Evolutionary conservation across 2,888 invertebrate genomes (phyloP).

Genomic region (Lordiphosa fenestrarum): DNA sequence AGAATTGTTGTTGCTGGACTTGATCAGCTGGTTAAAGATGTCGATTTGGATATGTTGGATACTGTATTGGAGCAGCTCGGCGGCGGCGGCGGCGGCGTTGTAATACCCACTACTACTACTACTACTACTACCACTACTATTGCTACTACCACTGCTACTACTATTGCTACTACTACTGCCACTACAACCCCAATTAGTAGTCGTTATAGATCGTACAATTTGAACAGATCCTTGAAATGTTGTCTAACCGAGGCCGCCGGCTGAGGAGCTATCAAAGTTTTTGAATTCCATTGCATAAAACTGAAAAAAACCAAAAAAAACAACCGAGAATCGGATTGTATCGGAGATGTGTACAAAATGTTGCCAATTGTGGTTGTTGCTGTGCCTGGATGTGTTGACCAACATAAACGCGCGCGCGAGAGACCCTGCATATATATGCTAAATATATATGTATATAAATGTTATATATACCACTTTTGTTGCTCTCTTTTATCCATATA

Average conservation of each 20-base stretch:
- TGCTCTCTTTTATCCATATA: no score
- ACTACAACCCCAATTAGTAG: slow-evolving; percentile 57
- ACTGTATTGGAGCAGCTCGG: slow-evolving; percentile 8
- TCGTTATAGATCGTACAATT: slow-evolving; percentile 49
- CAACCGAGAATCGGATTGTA: slow-evolving; percentile 6
- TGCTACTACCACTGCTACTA: slow-evolving; percentile 35
- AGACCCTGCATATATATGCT: slow-evolving; percentile 13
- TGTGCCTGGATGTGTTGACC: slow-evolving; percentile 51
- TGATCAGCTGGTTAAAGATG: slow-evolving; percentile 21
- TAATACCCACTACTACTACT: slow-evolving; percentile 13
- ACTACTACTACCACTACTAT: slow-evolving; percentile 34
- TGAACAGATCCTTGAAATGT: slow-evolving; percentile 74
- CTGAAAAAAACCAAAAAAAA: slow-evolving; percentile 37
- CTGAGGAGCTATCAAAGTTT: slow-evolving; percentile 32
- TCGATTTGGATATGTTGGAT: background rate
- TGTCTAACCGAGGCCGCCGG: slow-evolving; percentile 46
- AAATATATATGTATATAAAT: slow-evolving; percentile 23
- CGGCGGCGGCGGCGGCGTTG: slow-evolving; percentile 31
- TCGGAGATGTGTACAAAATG: slow-evolving; percentile 31
- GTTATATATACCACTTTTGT: slow-evolving; percentile 44
- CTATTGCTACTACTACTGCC: slow-evolving; percentile 41
- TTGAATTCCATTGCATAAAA: slow-evolving; percentile 62
- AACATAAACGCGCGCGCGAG: slow-evolving; percentile 12
- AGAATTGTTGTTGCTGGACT: slow-evolving; percentile 61
- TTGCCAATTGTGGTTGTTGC: slow-evolving; percentile 75